Evolutionary conservation across 2,888 invertebrate species (phyloP), one percentile per base, ranked within the genome.

Genomic region (Andrena praecox): DNA sequence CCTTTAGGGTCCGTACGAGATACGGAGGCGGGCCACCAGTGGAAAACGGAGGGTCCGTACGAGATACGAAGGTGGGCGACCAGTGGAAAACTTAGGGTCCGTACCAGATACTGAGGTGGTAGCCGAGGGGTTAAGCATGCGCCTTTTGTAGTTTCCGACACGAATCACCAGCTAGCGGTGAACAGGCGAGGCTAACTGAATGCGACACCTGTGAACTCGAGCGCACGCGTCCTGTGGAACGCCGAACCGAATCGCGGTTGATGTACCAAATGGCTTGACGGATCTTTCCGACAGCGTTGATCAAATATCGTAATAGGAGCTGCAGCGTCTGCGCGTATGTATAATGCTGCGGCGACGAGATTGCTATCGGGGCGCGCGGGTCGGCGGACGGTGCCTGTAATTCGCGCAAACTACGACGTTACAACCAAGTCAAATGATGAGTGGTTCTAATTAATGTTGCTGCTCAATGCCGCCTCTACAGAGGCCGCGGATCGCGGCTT

Each of bases 361-460:
- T 82, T 81, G 59, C 67, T 54, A 54, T 63, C 35, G 77, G 56
- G 42, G 77, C 67, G 74, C 63, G 52, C 35, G 52, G 33, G 60
- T 64, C 35, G 31, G 29, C 2, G 54, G 52, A 67, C 48, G 63
- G 63, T 29, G 60, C 52, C 71, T 80, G 86, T 82, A 81, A 84
- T 85, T 77, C 77, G 67, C 63, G 73, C 84, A 81, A 84, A 84
- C 85, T 84, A 87, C 82, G 82, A 78, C 76, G 81, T 72, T 82
- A 74, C 80, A 71, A 77, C 82, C 77, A 76, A 78, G 82, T 84
- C 87, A 86, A 90, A 89, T 89, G 91, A 90, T 84, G 88, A 91
- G 90, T 89, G 78, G 88, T 85, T 89, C 86, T 90, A 91, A 91
- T 91, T 88, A 91, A 89, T 87, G 88, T 81, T 82, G 82, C 77